Evolutionary conservation across 2,888 invertebrate genomes (phyloP), one percentile per base, ranked within the genome.

Genomic region (Blomia tropicalis): DNA sequence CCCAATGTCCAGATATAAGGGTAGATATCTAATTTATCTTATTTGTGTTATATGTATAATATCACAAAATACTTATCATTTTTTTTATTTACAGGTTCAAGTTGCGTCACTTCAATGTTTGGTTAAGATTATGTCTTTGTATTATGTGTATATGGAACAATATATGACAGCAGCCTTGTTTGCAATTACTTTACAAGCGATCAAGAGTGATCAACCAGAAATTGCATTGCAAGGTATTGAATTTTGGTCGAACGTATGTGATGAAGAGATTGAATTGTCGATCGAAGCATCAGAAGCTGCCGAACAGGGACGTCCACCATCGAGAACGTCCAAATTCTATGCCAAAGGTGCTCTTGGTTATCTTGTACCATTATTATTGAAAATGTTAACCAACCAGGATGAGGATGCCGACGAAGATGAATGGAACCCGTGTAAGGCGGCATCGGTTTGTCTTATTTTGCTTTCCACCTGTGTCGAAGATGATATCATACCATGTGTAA

Each of bases 181-280:
- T 75, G 92, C 96, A 30, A 96, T 98, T 64, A 95, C 98, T 7
- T 77, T 98, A 72, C 91, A 93, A 75, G 95, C 98, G 11, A 99
- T 99, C 92, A 92, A 91, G 73, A 89, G 89, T 22, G 90, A 91
- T 67, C 82, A 87, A 67, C 93, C 96, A 76, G 93, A 95, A 69
- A 86, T 99, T 60, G 85, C 92, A 22, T 80, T 96, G 63, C 96
- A 96, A 78, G 98, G 98, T 68, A 96, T 99, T 73, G 98, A 99
- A 75, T 99, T 99, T 77, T 99, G 99, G 98, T 96, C 95, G 3
- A 96, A 93, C 71, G 95, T 98, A 0, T 93, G 96, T 72, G 98
- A 99, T 76, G 98, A 96, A 77, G 98, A 99, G 77, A 90, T 95
- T 36, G 95, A 95, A 76, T 78, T 96, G 67, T 82, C 87, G 1